Conservation (phyloP, 2,888 invertebrate species). For the Spodoptera littoralis region DNA sequence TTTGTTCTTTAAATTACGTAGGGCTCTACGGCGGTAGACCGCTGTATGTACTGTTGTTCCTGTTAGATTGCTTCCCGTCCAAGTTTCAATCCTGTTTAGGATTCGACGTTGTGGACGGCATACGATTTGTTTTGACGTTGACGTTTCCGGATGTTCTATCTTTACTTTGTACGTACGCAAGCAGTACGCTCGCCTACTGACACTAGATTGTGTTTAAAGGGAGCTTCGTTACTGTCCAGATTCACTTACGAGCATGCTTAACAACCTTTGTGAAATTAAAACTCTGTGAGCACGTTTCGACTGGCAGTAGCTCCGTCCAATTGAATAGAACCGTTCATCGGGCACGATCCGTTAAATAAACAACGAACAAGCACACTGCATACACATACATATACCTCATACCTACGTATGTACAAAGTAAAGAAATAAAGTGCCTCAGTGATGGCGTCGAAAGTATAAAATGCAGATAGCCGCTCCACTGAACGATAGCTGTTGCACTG, state of each 20-base stretch:
- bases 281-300: constrained; percentile 41
- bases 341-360: constrained; percentile 72
- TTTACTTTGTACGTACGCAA: constrained; percentile 1
- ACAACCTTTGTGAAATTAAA: constrained; percentile 45
- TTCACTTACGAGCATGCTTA: constrained; percentile 43
- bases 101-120: constrained; percentile 66
- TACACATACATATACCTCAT: constrained; percentile 57
- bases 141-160: constrained; percentile 29
- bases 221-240: constrained; percentile 17
- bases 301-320: constrained; percentile 61
- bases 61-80: constrained; percentile 72
- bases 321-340: constrained; percentile 69
- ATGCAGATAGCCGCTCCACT: constrained; percentile 80
- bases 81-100: constrained; percentile 77
- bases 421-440: constrained; percentile 72
- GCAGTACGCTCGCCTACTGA: background rate
- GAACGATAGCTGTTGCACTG: constrained; percentile 77
- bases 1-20: constrained; percentile 82
- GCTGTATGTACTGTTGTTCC: constrained; percentile 70
- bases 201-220: constrained; percentile 16
- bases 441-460: constrained; percentile 79
- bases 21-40: constrained; percentile 68
- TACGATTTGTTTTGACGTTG: constrained; percentile 62
- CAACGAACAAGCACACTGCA: constrained; percentile 67
- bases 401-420: constrained; percentile 72